Base-by-base conservation (phyloP, 2,888 invertebrate genomes). In the Apocheima hispidaria region DNA sequence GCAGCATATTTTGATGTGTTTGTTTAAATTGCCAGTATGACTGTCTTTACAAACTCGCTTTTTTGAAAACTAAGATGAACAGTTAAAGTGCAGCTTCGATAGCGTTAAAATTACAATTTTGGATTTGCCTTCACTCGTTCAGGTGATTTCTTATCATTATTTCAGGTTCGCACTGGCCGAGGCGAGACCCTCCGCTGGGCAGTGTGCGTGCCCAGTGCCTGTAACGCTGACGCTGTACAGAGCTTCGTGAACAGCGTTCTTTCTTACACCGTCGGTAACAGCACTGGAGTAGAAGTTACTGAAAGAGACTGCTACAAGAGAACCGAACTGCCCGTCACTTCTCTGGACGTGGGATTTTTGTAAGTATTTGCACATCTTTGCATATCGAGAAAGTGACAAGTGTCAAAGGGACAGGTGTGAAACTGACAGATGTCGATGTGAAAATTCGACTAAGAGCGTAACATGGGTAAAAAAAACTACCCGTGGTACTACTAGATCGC, bases 121-220 rank as follows among this genome's bases (percentile, higher is more conserved):
- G n/a, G n/a, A n/a, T n/a, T n/a, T n/a, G n/a, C n/a, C 26, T 7
- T 7, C 9, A 7, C 9, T 26, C 2, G 26, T 6, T 26, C 9
- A 5, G 7, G 26, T 35, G 1, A 6, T 14, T 18, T 10, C 18
- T 40, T 50, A 35, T 51, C 50, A 26, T 23, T 54, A 46, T 72
- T 77, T 1, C 75, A 92, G 92, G 73, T 81, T 0, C 85, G 93
- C 2, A 88, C 87, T 0, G 93, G 93, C 0, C 85, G 92, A 0
- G 91, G 93, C 0, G 92, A 92, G 60, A 84, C 86, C 0, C 78
- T 94, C 0, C 94, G 94, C 61, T 95, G 95, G 95, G 95, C 94
- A 1, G 93, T 95, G 0, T 95, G 95, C 73, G 87, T 95, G 5
- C 95, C 95, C 12, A 93, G 93, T 38, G 87, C 93, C 0, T 95